phyloP scores from a whole-genome alignment of 2,113 vertebrate species.

The Nothobranchius kuhntae region DNA sequence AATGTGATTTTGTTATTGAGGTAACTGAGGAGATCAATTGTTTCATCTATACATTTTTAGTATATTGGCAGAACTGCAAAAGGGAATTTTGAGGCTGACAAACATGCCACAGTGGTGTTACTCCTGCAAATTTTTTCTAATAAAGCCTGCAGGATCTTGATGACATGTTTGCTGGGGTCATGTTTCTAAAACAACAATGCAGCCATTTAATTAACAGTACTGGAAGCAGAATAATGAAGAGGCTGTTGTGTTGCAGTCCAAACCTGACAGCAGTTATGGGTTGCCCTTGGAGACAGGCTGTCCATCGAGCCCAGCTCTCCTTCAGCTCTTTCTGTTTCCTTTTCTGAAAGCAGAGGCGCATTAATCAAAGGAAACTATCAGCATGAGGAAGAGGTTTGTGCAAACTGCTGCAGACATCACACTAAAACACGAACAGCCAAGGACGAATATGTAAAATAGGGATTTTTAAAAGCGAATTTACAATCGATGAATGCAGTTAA shows the following conservation, averaged over 20 bases:
- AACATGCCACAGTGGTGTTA: too few species aligned
- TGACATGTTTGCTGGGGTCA: conserved; percentile 31
- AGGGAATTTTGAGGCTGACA: too few species aligned
- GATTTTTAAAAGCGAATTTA: neutral
- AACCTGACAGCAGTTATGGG: conserved; percentile 80
- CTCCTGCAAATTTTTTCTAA: conserved; percentile 2
- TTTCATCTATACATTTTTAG: too few species aligned
- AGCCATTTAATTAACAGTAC: conserved; percentile 34
- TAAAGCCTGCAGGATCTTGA: conserved; percentile 10
- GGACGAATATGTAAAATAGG: neutral
- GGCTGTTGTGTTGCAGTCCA: conserved; percentile 46
- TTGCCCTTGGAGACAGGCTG: conserved; percentile 79
- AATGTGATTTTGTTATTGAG: too few species aligned
- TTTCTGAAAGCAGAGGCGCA: conserved; percentile 68
- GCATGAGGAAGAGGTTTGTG: conserved; percentile 23
- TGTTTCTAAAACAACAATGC: conserved; percentile 36
- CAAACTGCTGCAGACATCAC: neutral
- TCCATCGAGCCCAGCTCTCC: conserved; percentile 79
- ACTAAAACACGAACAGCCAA: neutral
- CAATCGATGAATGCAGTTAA: neutral
- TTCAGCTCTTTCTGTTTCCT: conserved; percentile 77
- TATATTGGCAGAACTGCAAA: too few species aligned
- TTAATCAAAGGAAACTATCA: conserved; percentile 25
- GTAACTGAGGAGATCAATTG: too few species aligned
- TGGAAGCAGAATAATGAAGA: conserved; percentile 44